Base-by-base conservation (phyloP, 2,888 invertebrate genomes). In the Bhutanitis thaidina region DNA sequence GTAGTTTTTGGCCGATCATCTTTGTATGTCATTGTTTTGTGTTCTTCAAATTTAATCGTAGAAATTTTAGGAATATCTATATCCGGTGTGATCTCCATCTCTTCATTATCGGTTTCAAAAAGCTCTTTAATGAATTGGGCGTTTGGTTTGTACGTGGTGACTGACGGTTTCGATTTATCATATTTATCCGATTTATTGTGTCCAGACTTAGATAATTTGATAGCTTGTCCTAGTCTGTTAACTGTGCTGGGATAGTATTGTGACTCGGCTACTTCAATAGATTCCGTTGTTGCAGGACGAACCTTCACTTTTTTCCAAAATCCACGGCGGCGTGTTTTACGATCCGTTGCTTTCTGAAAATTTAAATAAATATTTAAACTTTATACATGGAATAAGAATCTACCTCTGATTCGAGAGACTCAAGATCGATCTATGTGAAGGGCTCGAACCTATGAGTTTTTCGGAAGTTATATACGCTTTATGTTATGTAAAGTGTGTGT, bases 251-350 rank as follows among this genome's bases (percentile, higher is more conserved):
- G 57, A 62, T 89, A 90, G 66, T 86, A 87, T 75, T 96, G 96
- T 0, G 95, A 95, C 74, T 96, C 96, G 0, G 96, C 95, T 0
- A 92, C 91, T 67, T 95, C 95, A 44, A 96, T 93, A 16, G 92
- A 91, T 72, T 95, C 96, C 3, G 80, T 69, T 37, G 71, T 67
- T 8, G 77, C 79, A 3, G 92, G 91, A 39, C 90, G 90, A 20
- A 93, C 92, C 57, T 93, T 92, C 0, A 94, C 92, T 58, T 94
- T 92, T 64, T 94, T 94, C 93, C 95, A 95, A 64, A 93, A 92
- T 45, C 95, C 94, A 56, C 94, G 92, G 53, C 94, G 91, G 52
- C 90, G 80, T 44, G 68, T 65, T 56, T 77, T 80, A 50, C 68
- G 63, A 20, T 65, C 69, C 38, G 62, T 62, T 55, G 74, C 72